Percentiles rank a stretch among this genome's conserved stretches.
Conservation (phyloP, 2,797 vertebrate genomes). For the Aldrovandia affinis region DNA sequence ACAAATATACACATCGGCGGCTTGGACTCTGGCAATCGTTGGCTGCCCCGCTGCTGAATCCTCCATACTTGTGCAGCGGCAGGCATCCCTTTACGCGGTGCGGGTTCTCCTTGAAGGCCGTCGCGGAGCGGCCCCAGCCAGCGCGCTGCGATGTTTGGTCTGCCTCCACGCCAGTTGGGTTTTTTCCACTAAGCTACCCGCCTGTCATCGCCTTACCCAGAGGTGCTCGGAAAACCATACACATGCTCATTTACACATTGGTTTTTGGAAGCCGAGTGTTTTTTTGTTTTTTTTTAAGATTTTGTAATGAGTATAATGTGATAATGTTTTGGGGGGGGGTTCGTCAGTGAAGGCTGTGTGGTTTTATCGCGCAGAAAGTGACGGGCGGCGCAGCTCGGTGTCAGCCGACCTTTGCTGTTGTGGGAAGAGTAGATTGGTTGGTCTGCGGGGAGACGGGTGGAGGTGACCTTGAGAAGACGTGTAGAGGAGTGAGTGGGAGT, state of each 20-base stretch:
- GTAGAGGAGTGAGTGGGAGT: constrained; percentile 48
- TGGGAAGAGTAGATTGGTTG: constrained; percentile 32
- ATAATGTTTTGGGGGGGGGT: constrained; percentile 44
- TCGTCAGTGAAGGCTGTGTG: constrained; percentile 35
- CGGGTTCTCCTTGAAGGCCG: constrained; percentile 63
- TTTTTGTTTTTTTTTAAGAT: constrained; percentile 50
- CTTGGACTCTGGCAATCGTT: constrained; percentile 59
- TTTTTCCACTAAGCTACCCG: constrained; percentile 65
- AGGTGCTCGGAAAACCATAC: constrained; percentile 38
- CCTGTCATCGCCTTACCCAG: constrained; percentile 57
- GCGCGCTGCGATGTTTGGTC: constrained; percentile 47
- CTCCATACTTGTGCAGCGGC: constrained; percentile 56
- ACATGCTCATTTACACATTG: constrained; percentile 44
- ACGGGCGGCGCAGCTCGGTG: neutral
- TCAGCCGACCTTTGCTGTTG: constrained; percentile 25
- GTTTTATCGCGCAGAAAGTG: neutral
- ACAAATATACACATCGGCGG: constrained; percentile 67
- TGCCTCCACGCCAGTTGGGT: constrained; percentile 56
- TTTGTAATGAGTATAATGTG: constrained; percentile 43
- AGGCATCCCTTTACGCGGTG: constrained; percentile 61
- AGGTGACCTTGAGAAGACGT: constrained; percentile 66
- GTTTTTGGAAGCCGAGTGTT: constrained; percentile 35
- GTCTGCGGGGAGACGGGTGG: constrained; percentile 59
- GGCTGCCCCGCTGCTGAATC: constrained; percentile 64
- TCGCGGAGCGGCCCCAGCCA: constrained; percentile 51